phyloP scores from a whole-genome alignment of 1,140 invertebrate species.

The Ceratina australensis region DNA sequence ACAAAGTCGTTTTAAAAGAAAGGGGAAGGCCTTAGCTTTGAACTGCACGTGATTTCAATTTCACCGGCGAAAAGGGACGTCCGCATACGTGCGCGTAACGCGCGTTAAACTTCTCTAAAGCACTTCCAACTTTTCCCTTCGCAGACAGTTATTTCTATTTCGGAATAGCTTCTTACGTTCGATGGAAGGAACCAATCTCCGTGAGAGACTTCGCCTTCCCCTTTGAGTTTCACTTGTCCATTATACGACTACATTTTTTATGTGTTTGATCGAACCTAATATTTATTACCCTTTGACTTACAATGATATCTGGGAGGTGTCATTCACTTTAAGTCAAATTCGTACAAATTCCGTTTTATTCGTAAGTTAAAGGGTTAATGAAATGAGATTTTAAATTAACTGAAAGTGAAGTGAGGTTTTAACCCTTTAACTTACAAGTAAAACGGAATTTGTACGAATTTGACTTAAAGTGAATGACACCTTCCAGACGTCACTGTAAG shows the following conservation, averaged over 20 bases:
- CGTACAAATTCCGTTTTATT: no score
- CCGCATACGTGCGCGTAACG: not conserved
- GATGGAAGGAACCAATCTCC: not conserved
- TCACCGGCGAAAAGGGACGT: slow-evolving; percentile 19
- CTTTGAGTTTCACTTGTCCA: not conserved
- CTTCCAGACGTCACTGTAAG: no score
- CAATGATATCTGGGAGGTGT: no score
- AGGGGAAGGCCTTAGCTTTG: not conserved
- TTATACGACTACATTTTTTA: no score
- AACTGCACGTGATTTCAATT: slow-evolving; percentile 28
- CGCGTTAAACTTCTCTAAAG: slow-evolving; percentile 30
- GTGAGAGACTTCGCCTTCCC: not conserved
- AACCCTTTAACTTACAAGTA: no score
- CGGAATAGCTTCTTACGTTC: not conserved
- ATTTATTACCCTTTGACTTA: no score
- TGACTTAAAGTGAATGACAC: no score
- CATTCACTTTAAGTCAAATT: no score
- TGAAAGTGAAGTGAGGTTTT: no score
- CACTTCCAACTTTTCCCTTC: slow-evolving; percentile 17
- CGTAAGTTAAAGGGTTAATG: no score
- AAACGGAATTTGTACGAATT: no score
- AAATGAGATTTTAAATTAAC: no score
- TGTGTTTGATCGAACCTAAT: not conserved
- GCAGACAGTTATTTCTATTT: slow-evolving; percentile 19
- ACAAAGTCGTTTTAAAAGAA: slow-evolving; percentile 19